Conservation (phyloP, 2,888 invertebrate genomes). For the Epistrophe eligans region DNA sequence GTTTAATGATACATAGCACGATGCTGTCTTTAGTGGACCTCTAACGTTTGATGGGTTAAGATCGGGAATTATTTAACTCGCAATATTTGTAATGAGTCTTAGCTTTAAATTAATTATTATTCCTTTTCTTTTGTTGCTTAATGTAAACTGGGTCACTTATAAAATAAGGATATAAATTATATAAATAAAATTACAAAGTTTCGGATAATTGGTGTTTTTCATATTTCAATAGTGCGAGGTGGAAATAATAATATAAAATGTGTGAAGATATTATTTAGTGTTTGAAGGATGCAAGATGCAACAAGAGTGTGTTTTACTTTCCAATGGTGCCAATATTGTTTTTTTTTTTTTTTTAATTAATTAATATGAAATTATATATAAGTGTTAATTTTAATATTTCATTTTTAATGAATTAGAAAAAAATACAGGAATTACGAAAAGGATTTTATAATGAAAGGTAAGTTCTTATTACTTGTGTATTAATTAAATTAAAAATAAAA, state of each 20-base stretch:
- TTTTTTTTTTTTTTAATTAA: too few relatives aligned
- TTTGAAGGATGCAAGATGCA: neutral
- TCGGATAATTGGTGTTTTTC: neutral
- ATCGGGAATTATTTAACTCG: conserved; percentile 76
- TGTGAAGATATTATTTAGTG: conserved; percentile 9
- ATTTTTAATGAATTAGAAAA: neutral
- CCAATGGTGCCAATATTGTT: neutral
- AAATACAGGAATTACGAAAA: neutral
- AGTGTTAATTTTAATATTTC: neutral
- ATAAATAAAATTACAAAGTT: neutral
- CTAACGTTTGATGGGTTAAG: conserved; percentile 77
- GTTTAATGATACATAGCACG: conserved; percentile 76
- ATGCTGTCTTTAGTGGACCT: conserved; percentile 76
- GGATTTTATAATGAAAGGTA: neutral
- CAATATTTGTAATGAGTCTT: conserved; percentile 54
- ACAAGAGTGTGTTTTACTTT: conserved; percentile 1
- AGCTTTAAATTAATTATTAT: conserved; percentile 43
- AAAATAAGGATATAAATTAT: conserved; percentile 6
- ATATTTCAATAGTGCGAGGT: neutral
- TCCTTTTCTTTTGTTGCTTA: neutral
- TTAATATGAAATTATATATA: neutral
- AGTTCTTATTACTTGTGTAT: neutral
- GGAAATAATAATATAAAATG: neutral
- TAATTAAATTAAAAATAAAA: too few relatives aligned
- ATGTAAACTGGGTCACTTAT: conserved; percentile 10